Evolutionary conservation across 37 sponge, comb jelly and placozoan species (phyloP), one percentile per base, ranked within the genome.

Genomic region (Agelas oroides): DNA sequence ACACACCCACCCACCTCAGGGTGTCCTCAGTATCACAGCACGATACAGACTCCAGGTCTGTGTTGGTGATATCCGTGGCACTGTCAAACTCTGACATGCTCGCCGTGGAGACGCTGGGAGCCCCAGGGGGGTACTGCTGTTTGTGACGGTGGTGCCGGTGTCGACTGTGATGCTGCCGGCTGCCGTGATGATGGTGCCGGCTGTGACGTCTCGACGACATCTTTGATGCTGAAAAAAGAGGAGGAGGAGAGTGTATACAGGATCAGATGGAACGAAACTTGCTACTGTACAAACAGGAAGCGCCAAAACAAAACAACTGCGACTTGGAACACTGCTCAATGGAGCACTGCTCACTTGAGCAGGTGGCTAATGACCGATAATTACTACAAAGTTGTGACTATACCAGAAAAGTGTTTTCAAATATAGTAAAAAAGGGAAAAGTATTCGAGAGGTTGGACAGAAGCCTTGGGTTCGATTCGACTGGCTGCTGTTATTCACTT

Each of bases 1-100:
- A 70, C 33, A 70, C 12, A 20, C 16, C 2, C 55, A 25, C 33
- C 2, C 55, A 88, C 89, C 88, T 87, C 14, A 67, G 37, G 52
- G 88, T 75, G 69, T 87, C 88, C 39, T 87, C 88, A 0, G 81
- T 87, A 30, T 80, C 88, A 55, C 73, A 87, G 75, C 31, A 87
- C 0, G 88, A 87, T 5, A 77, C 57, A 23, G 79, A 27, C 19
- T 86, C 87, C 20, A 66, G n/a, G 39, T 87, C 88, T 2, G 81
- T 87, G 57, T 20, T 58, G 5, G 71, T 62, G 34, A 72, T 30
- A 32, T 80, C 87, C 2, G 87, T 86, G 55, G 71, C 53, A 72
- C 71, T 79, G 36, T 78, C 87, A 23, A 86, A 60, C 34, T 79
- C 73, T 32, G 79, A 65, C 20, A 2, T 38, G 6, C 35, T 21